These are phyloP conservation scores for Oryctes rhinoceros DNA, from an alignment of 1,140 invertebrate species.

Conservation along the genomic window DNA sequence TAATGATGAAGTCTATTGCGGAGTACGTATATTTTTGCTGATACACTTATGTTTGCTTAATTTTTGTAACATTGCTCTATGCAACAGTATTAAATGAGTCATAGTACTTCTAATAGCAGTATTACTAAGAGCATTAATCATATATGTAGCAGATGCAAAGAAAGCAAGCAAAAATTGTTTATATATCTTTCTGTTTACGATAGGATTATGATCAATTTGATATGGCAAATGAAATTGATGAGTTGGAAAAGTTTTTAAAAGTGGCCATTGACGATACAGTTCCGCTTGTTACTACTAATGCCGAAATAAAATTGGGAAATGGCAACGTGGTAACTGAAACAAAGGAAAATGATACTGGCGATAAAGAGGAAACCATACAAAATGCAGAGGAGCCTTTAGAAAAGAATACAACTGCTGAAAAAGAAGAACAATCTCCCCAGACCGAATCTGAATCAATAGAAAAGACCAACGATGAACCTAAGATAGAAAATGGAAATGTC, in stretches of 20 bases:
- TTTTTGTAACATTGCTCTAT: neutral
- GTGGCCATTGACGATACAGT: slow-evolving; percentile 61
- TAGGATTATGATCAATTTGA: slow-evolving; percentile 95
- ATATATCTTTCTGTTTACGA: slow-evolving; percentile 6
- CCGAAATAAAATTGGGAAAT: slow-evolving; percentile 51
- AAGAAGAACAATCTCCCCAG: slow-evolving; percentile 37
- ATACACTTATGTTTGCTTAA: slow-evolving; percentile 39
- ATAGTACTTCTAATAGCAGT: neutral
- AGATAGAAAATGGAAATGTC: slow-evolving; percentile 40
- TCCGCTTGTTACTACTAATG: slow-evolving; percentile 48
- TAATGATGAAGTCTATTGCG: slow-evolving; percentile 91
- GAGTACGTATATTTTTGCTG: slow-evolving; percentile 70
- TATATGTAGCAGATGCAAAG: neutral
- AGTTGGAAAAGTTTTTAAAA: slow-evolving; percentile 85
- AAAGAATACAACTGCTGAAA: slow-evolving; percentile 28
- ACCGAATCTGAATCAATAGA: slow-evolving; percentile 33
- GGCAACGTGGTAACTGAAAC: slow-evolving; percentile 46
- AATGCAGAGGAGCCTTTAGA: slow-evolving; percentile 31
- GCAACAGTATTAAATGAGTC: neutral
- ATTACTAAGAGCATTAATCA: neutral
- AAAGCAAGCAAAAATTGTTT: neutral
- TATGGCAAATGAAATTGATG: slow-evolving; percentile 89
- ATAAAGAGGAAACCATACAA: slow-evolving; percentile 23
- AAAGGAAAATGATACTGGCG: slow-evolving; percentile 39
- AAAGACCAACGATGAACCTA: slow-evolving; percentile 39